Evolutionary conservation across 2,113 vertebrate species (phyloP).

Genomic region (Cervus canadensis): DNA sequence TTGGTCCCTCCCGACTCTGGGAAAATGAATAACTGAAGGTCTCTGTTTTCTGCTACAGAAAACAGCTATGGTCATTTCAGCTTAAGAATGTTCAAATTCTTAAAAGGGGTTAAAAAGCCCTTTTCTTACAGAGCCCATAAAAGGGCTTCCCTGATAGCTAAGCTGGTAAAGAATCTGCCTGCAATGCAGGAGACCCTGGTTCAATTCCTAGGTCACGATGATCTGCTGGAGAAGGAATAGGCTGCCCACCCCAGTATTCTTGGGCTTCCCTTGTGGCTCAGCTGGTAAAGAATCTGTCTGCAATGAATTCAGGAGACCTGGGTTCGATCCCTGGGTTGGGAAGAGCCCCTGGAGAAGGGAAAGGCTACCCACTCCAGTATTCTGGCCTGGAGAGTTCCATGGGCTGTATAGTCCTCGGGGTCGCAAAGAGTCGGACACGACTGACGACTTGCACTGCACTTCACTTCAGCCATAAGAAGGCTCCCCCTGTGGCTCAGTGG

Average conservation of each 20-base stretch:
- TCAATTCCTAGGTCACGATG: accelerated
- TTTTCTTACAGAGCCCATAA: too few relatives aligned
- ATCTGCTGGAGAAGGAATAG: not conserved
- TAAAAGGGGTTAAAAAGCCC: too few relatives aligned
- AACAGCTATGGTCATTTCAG: not conserved
- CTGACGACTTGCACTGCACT: not conserved
- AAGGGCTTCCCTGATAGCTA: not conserved
- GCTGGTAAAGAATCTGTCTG: not conserved
- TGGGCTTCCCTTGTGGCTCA: not conserved
- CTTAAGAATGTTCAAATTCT: not conserved
- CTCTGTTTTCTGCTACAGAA: not conserved
- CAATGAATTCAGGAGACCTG: not conserved
- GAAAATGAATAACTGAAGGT: not conserved
- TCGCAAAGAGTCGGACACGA: not conserved
- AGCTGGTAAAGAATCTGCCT: not conserved
- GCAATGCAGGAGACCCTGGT: not conserved
- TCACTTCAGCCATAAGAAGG: not conserved
- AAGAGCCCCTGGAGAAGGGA: not conserved
- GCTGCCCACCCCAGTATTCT: not conserved
- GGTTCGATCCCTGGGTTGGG: accelerated
- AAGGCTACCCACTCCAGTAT: not conserved
- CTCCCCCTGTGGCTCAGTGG: not conserved
- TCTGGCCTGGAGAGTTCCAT: not conserved
- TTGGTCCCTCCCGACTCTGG: not conserved
- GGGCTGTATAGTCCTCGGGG: not conserved